phyloP scores from a whole-genome alignment of 2,797 vertebrate species.

The Otolemur crassicaudatus region DNA sequence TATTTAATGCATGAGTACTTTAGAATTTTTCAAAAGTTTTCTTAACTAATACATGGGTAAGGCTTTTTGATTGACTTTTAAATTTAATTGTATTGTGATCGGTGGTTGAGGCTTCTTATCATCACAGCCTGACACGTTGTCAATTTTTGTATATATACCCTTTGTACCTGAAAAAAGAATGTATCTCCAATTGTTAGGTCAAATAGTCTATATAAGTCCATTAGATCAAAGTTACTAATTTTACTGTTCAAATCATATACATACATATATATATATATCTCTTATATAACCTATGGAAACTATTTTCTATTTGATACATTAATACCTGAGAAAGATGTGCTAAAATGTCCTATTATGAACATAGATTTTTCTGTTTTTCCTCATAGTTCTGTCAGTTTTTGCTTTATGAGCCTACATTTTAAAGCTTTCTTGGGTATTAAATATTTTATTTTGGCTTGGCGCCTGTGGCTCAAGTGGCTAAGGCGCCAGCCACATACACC shows the following conservation, averaged over 20 bases:
- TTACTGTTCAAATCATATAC: not conserved
- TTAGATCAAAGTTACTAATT: slow-evolving; percentile 46
- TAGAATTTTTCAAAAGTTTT: slow-evolving; percentile 18
- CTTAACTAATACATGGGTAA: not conserved
- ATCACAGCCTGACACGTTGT: not conserved
- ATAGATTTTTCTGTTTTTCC: slow-evolving; percentile 9
- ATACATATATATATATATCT: no score
- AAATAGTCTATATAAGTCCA: not conserved
- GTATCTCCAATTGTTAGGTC: not conserved
- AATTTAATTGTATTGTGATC: not conserved
- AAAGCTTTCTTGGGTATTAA: not conserved
- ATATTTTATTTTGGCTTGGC: not conserved
- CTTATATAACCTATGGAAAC: not conserved
- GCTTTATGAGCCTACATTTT: not conserved
- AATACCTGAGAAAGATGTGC: slow-evolving; percentile 13
- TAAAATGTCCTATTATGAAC: not conserved
- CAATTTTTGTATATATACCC: not conserved
- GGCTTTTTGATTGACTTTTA: not conserved
- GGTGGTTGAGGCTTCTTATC: not conserved
- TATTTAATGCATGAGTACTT: slow-evolving; percentile 24
- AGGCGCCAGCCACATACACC: no score
- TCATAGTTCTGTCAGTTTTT: not conserved
- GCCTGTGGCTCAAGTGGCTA: no score
- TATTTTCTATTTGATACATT: not conserved
- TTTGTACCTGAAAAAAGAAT: not conserved